Evolutionary conservation across 2,888 invertebrate species (phyloP), one percentile per base, ranked within the genome.

Genomic region (Hemistola chrysoprasaria): DNA sequence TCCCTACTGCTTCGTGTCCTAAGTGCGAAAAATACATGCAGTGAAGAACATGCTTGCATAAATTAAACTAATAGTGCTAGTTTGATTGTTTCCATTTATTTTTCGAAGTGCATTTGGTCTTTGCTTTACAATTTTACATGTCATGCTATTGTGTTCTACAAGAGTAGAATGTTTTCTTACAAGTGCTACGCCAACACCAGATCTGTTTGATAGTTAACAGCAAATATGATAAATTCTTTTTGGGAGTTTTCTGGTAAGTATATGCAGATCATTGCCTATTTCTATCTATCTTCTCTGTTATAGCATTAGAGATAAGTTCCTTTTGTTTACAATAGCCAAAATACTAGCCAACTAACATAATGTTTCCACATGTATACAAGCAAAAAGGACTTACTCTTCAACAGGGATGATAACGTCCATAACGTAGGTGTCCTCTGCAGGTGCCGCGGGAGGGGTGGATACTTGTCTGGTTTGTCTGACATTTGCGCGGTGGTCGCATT

Each of bases 401-500:
- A 96, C 94, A 25, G 96, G 96, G 60, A 97, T 93, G 47, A 93
- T 92, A 20, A 95, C 94, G 54, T 95, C 93, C 52, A 97, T 88
- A 8, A 95, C 94, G 69, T 97, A 97, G 36, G 94, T 94, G 57
- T 95, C 94, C 56, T 95, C 94, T 59, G 93, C 92, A 59, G 93
- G 92, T 53, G 90, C 90, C 37, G 91, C 90, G 26, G 87, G 77
- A 46, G 78, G 77, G 43, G 76, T 59, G 53, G 82, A 79, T 29
- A 88, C 85, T 80, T 95, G 93, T 65, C 95, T 90, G 20, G 92
- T 91, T 57, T 91, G 91, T 35, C 94, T 90, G 36, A 83, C 79
- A 40, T 91, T 91, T 6, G 90, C 90, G 53, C 95, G 92, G 66
- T 96, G 96, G 69, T 96, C 96, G 66, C 97, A 98, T 75, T 96